Conservation (phyloP, 1,140 invertebrate genomes). For the Marisa cornuarietis region DNA sequence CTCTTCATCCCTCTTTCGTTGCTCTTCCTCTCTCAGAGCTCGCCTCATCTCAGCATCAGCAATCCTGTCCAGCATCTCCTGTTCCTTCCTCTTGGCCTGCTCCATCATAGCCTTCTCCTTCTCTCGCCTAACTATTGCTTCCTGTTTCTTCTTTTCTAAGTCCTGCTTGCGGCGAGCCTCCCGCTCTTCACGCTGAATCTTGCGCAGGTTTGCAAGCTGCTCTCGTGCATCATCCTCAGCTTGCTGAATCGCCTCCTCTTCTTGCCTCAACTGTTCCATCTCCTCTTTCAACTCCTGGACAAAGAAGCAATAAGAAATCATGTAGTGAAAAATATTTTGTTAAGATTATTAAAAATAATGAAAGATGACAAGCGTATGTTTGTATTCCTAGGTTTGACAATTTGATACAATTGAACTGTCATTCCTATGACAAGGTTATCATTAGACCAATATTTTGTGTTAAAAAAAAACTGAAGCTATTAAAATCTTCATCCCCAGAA, state of each 20-base stretch:
- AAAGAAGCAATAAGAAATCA: not conserved
- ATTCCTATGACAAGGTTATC: too few species aligned
- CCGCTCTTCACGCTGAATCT: conserved; percentile 49
- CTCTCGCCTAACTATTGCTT: conserved; percentile 40
- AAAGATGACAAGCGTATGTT: too few species aligned
- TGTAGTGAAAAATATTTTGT: too few species aligned
- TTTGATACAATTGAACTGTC: too few species aligned
- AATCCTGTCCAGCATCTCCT: conserved; percentile 50
- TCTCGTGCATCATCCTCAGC: conserved; percentile 52
- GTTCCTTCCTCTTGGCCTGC: conserved; percentile 44
- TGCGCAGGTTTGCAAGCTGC: conserved; percentile 41
- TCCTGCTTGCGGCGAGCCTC: conserved; percentile 48
- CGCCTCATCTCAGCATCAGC: conserved; percentile 48
- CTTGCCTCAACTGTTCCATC: conserved; percentile 44
- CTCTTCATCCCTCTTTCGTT: conserved; percentile 44
- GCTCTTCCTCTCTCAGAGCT: conserved; percentile 44
- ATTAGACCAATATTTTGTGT: too few species aligned
- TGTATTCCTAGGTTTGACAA: too few species aligned
- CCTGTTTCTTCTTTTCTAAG: conserved; percentile 48
- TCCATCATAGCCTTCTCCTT: conserved; percentile 46
- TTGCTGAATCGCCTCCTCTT: conserved; percentile 47
- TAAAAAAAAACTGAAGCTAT: too few species aligned
- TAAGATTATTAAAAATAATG: too few species aligned
- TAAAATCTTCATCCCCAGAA: too few species aligned
- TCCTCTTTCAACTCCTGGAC: conserved; percentile 48